Conservation (phyloP, 2,113 vertebrate genomes). For the Mobula birostris region DNA sequence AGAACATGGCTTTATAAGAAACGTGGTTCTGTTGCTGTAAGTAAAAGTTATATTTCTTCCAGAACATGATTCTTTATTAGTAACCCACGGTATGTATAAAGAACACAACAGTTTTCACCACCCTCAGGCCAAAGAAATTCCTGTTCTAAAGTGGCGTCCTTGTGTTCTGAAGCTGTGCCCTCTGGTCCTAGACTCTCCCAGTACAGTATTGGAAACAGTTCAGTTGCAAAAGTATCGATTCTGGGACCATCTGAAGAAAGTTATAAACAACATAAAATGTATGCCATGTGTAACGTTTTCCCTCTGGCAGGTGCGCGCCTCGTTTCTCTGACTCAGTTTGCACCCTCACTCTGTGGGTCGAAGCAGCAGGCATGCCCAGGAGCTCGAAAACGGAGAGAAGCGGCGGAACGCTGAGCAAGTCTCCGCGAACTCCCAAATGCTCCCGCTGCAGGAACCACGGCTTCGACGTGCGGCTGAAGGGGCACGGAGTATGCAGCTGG, state of each 20-base stretch:
- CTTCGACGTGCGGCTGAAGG: slow-evolving; percentile 64
- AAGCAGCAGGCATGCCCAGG: background rate
- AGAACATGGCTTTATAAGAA: too few relatives aligned
- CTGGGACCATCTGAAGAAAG: slow-evolving; percentile 2
- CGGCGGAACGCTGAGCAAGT: slow-evolving; percentile 33
- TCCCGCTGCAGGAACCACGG: slow-evolving; percentile 74
- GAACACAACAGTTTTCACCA: too few relatives aligned
- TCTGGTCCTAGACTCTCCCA: too few relatives aligned
- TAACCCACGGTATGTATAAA: too few relatives aligned
- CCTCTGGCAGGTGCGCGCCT: background rate
- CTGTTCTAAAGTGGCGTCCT: too few relatives aligned
- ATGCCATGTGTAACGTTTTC: background rate
- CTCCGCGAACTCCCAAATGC: slow-evolving; percentile 61
- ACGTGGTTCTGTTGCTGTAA: too few relatives aligned
- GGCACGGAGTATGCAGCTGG: slow-evolving; percentile 68
- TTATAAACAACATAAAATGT: background rate
- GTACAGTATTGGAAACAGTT: background rate
- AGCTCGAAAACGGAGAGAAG: background rate
- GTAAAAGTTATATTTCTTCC: too few relatives aligned
- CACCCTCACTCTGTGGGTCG: too few relatives aligned
- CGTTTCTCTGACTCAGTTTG: background rate
- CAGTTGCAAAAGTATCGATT: background rate
- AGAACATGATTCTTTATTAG: too few relatives aligned
- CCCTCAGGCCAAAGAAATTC: too few relatives aligned
- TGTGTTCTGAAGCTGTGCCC: too few relatives aligned